Percentiles rank a stretch among this genome's conserved stretches.
phyloP scores from a whole-genome alignment of 2,888 invertebrate species.

The Pharmacophagus antenor region DNA sequence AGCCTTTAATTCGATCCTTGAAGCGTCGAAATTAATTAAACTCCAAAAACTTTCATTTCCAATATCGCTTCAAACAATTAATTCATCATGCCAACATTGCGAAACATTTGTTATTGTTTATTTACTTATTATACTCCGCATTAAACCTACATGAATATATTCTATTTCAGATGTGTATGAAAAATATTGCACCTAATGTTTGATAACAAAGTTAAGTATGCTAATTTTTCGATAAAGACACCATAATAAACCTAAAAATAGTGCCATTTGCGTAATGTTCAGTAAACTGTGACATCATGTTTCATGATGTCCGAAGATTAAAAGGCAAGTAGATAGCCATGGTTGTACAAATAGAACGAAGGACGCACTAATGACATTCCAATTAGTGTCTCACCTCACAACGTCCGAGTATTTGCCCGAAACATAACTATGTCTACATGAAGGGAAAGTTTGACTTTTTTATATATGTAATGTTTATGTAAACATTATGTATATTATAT shows the following conservation, averaged over 20 bases:
- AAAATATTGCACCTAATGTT: slow-evolving; percentile 17
- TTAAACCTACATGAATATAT: background rate
- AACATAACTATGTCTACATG: background rate
- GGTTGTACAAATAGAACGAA: slow-evolving; percentile 28
- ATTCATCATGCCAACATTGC: background rate
- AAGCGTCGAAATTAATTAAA: no score
- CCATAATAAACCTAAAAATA: slow-evolving; percentile 32
- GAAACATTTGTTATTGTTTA: background rate
- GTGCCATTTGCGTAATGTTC: slow-evolving; percentile 24
- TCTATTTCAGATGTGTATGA: slow-evolving; percentile 18
- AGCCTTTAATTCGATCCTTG: no score
- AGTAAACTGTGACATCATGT: slow-evolving; percentile 28
- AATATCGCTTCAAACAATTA: no score
- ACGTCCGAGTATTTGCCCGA: background rate
- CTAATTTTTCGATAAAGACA: slow-evolving; percentile 20
- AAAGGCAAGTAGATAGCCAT: slow-evolving; percentile 4
- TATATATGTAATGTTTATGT: no score
- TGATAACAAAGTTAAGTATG: slow-evolving; percentile 27
- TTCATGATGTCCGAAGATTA: slow-evolving; percentile 26
- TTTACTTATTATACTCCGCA: background rate
- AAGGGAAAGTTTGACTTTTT: background rate
- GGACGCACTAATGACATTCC: slow-evolving; percentile 19
- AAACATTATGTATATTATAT: no score
- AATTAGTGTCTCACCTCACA: slow-evolving; percentile 15
- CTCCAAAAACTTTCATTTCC: no score